These are phyloP conservation scores for Cottus gobio DNA, from an alignment of 2,113 vertebrate species.

Conservation along the genomic window DNA sequence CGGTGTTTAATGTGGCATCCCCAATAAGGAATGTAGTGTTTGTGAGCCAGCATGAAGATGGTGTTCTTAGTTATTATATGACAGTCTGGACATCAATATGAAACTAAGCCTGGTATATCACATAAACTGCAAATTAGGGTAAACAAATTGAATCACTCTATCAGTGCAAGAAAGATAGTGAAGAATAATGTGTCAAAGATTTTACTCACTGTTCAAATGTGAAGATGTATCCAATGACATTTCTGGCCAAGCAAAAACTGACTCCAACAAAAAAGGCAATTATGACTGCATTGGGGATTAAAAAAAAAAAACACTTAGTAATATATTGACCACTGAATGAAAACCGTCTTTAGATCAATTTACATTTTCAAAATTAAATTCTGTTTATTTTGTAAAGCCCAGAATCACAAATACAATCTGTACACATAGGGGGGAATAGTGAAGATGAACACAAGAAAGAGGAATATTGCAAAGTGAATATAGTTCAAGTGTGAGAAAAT, in stretches of 20 bases:
- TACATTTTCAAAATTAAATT: neutral
- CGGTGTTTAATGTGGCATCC: slow-evolving; percentile 2
- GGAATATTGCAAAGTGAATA: neutral
- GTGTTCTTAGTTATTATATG: slow-evolving; percentile 1
- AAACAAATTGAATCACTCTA: neutral
- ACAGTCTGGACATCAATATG: neutral
- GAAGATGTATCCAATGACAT: slow-evolving; percentile 88
- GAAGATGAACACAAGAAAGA: neutral
- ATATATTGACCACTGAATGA: neutral
- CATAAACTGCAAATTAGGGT: neutral
- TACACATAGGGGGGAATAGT: too few relatives aligned
- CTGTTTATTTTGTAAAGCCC: too few relatives aligned
- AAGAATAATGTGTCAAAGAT: neutral
- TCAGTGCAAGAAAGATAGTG: neutral
- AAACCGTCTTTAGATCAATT: neutral
- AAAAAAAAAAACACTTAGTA: neutral
- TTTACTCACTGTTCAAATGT: slow-evolving; percentile 87
- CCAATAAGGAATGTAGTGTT: neutral
- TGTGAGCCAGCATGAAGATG: neutral
- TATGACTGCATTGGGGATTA: slow-evolving; percentile 75
- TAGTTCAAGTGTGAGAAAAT: neutral
- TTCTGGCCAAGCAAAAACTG: slow-evolving; percentile 71
- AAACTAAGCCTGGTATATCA: neutral
- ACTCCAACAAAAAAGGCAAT: slow-evolving; percentile 78
- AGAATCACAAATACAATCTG: too few relatives aligned